phyloP scores from a whole-genome alignment of 2,797 vertebrate genomes.

The Masticophis lateralis region DNA sequence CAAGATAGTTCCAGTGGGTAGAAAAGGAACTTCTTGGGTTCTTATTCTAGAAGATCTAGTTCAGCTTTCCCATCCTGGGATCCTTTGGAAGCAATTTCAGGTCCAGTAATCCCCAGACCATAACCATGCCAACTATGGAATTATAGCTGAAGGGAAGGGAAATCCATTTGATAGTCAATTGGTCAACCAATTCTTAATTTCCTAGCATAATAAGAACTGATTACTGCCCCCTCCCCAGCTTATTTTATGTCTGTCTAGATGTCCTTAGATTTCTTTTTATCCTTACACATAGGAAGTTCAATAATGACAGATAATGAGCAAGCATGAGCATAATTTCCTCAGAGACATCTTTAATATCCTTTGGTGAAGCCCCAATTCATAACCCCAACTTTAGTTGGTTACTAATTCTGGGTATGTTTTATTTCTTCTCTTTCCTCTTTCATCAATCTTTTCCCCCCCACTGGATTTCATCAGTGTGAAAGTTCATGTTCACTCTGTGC shows the following conservation, averaged over 20 bases:
- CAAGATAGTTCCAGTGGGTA: neutral
- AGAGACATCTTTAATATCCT: neutral
- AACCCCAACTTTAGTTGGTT: conserved; percentile 48
- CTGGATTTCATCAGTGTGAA: conserved; percentile 62
- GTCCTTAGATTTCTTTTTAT: neutral
- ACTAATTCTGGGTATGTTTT: conserved; percentile 42
- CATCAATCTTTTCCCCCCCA: conserved; percentile 21
- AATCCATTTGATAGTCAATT: neutral
- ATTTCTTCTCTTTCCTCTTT: conserved; percentile 43
- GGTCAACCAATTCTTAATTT: neutral
- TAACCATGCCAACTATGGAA: neutral
- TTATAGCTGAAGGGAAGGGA: neutral
- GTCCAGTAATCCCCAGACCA: neutral
- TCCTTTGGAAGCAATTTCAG: neutral
- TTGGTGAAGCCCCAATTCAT: conserved; percentile 16
- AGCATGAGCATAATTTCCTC: neutral
- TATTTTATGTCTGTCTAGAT: neutral
- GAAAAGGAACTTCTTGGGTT: neutral
- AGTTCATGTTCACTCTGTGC: conserved; percentile 86
- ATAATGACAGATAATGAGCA: neutral
- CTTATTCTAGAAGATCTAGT: neutral
- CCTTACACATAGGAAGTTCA: neutral
- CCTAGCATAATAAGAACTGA: neutral
- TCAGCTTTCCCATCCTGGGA: neutral
- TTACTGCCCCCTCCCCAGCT: neutral